Evolutionary conservation across 2,113 vertebrate species (phyloP).

Genomic region (Crotalus horridus): DNA sequence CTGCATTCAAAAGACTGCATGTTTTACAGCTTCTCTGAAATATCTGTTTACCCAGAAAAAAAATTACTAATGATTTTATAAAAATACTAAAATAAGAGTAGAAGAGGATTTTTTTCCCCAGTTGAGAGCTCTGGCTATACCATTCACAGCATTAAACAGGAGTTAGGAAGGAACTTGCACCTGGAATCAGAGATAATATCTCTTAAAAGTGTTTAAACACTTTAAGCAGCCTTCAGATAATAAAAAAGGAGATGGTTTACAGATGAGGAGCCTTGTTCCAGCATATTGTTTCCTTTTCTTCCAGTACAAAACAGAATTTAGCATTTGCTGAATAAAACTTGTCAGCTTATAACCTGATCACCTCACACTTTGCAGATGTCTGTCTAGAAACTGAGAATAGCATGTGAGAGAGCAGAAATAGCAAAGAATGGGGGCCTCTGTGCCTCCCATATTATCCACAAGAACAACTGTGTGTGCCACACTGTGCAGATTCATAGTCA

Average conservation of each 20-base stretch:
- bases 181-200: rapidly evolving
- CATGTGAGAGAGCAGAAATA: slow-evolving; percentile 91
- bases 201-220: background rate
- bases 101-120: background rate
- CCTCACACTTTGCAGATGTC: slow-evolving; percentile 74
- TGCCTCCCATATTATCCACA: slow-evolving; percentile 93
- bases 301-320: background rate
- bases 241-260: rapidly evolving
- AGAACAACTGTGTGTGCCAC: slow-evolving; percentile 92
- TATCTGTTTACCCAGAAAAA: background rate
- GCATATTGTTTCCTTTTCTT: background rate
- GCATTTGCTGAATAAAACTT: background rate
- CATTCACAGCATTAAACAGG: background rate
- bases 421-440: slow-evolving; percentile 83
- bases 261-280: background rate
- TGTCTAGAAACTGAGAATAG: slow-evolving; percentile 85
- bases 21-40: background rate
- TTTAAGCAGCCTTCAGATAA: background rate
- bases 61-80: background rate
- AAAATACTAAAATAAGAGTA: background rate
- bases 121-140: background rate
- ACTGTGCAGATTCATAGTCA: slow-evolving; percentile 90
- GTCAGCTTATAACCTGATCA: background rate
- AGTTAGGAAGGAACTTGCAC: rapidly evolving
- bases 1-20: background rate